Percentiles rank a stretch among this genome's conserved stretches.
Evolutionary conservation across 2,888 invertebrate genomes (phyloP).

Genomic region (Choreutis nemorana): DNA sequence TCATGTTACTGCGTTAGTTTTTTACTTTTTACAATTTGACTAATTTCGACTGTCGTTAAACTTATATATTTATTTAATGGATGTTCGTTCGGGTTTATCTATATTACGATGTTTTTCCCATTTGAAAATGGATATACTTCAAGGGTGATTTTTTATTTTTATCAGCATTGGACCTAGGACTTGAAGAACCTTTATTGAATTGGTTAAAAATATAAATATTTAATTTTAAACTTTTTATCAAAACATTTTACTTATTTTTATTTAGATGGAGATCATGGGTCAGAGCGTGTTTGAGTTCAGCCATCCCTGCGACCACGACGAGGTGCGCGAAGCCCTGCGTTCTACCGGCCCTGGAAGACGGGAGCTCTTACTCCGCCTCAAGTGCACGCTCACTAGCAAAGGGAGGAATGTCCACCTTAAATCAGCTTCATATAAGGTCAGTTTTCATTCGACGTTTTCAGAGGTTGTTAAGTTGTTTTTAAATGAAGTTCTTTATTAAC

Average conservation of each 20-base stretch:
- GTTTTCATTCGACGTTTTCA: not conserved
- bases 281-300: slow-evolving; percentile 93
- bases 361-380: slow-evolving; percentile 83
- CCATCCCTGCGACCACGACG: slow-evolving; percentile 95
- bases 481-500: not conserved
- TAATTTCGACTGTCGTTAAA: too few species aligned
- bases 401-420: slow-evolving; percentile 96
- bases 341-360: slow-evolving; percentile 48
- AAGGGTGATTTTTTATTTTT: too few species aligned
- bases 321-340: slow-evolving; percentile 73
- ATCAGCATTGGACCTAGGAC: too few species aligned
- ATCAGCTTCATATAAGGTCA: slow-evolving; percentile 94
- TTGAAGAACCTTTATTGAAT: too few species aligned
- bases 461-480: too few species aligned
- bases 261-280: slow-evolving; percentile 95
- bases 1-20: too few species aligned
- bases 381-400: slow-evolving; percentile 93
- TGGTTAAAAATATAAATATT: not conserved
- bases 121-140: too few species aligned
- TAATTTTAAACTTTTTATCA: not conserved
- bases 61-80: too few species aligned
- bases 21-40: too few species aligned
- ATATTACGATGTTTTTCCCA: too few species aligned
- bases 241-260: slow-evolving; percentile 16
- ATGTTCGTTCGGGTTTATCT: too few species aligned